Evolutionary conservation across 2,113 vertebrate genomes (phyloP).

Genomic region (Callithrix jacchus): DNA sequence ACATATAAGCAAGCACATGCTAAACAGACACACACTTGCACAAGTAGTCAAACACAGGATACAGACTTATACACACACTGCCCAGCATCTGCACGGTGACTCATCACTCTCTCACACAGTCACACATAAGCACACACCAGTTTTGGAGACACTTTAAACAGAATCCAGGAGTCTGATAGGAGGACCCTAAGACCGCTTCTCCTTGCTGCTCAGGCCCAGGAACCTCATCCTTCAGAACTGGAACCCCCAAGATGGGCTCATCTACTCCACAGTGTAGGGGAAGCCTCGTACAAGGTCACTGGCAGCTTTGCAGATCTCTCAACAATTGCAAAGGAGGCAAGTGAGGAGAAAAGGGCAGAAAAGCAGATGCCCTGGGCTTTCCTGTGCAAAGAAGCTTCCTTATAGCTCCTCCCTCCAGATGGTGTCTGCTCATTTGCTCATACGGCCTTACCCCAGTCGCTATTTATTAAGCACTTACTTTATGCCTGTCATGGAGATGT

Average conservation of each 20-base stretch:
- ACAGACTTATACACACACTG: background rate
- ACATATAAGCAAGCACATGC: background rate
- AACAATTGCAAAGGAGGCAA: accelerated
- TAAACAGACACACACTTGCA: background rate
- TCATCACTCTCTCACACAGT: background rate
- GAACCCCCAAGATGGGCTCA: accelerated
- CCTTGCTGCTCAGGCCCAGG: background rate
- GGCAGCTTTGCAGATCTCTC: background rate
- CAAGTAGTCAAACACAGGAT: background rate
- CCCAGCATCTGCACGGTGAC: background rate
- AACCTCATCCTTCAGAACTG: background rate
- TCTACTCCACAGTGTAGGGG: accelerated
- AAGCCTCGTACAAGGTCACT: background rate
- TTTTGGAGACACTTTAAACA: background rate
- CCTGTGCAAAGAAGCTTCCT: background rate
- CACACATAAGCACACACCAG: background rate
- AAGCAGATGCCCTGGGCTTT: background rate
- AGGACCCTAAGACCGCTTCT: background rate
- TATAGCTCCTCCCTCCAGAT: accelerated
- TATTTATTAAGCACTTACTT: background rate
- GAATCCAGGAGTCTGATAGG: background rate
- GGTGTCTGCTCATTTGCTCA: background rate
- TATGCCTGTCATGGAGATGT: accelerated
- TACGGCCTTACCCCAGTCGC: accelerated
- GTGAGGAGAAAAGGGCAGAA: background rate